Evolutionary conservation across 2,888 invertebrate genomes (phyloP), one percentile per base, ranked within the genome.

Genomic region (Parochlus steinenii): DNA sequence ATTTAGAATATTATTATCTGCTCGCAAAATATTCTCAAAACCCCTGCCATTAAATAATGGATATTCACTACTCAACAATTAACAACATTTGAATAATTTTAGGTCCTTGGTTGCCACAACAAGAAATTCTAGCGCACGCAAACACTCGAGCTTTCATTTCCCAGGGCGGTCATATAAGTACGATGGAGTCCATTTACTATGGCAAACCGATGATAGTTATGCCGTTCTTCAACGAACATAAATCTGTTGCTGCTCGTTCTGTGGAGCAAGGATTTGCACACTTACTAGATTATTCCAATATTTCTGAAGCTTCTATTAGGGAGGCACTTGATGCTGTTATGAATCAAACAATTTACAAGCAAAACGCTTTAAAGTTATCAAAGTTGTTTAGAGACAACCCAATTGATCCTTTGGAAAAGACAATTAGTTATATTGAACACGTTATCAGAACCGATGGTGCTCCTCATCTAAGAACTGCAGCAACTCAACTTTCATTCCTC

Each of bases 71-170:
- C n/a, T n/a, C n/a, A n/a, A n/a, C n/a, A n/a, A n/a, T n/a, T n/a
- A n/a, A n/a, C n/a, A n/a, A n/a, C n/a, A n/a, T n/a, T n/a, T n/a
- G n/a, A n/a, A n/a, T n/a, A n/a, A n/a, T n/a, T n/a, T n/a, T n/a
- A n/a, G 49, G 45, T 10, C 47, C 50, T 10, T 60, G 58, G 58
- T 51, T 53, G 44, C 58, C 60, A 0, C 59, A 60, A 40, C 52
- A 55, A 35, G 52, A 52, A 5, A 49, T 59, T 36, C 44, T 59
- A 39, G 65, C 61, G 3, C 69, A 72, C 50, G 54, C 56, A 2
- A 67, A 66, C 38, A 55, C 68, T 2, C 62, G 60, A 42, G 47
- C 65, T 1, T 70, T 72, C 42, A 64, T 73, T 39, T 67, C 67
- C 6, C 66, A 70, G 45, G 70, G 68, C 18, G 72, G 71, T 1